Evolutionary conservation across 2,113 vertebrate genomes (phyloP), one percentile per base, ranked within the genome.

Genomic region (Heloderma charlesbogerti): DNA sequence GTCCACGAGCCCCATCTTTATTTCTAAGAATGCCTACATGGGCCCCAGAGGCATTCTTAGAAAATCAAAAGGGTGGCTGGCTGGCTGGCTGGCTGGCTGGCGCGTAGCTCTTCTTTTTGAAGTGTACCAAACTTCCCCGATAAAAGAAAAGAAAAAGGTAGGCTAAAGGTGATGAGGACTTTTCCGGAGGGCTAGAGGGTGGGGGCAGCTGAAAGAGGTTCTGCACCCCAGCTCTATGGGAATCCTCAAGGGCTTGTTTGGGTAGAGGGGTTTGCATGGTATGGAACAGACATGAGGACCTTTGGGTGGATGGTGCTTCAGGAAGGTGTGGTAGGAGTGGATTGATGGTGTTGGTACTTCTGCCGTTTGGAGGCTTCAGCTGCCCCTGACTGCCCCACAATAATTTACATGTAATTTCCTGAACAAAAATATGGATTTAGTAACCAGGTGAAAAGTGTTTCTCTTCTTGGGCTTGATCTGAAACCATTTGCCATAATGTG

Each of bases 401-500:
- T 83, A 83, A 83, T 63, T 40, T 82, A 8, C 40, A 84, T 83
- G 51, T 31, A 43, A 87, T 60, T 75, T 43, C 27, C 45, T 22
- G 40, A 43, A 25, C 37, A 84, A 74, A 81, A 89, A 48, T 45
- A 40, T 78, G 27, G 43, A 69, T 91, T 91, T 79, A 43, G 77
- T 94, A 82, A 75, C 85, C 20, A 87, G 15, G 71, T 60, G 88
- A 94, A 93, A 92, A 86, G 79, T 82, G 95, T 66, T 88, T 94
- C 90, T 92, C 89, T 34, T 29, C 80, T 91, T 45, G 93, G 94
- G 94, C 91, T 90, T 77, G 85, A 95, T 93, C 10, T 95, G 95
- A 97, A 96, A 92, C 94, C 96, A 97, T 97, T 96, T 96, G 94
- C 93, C 92, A 91, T 34, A 54, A 88, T 6, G 66, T 82, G 87